These are phyloP conservation scores for Coleophora flavipennella DNA, from an alignment of 2,888 invertebrate species.

Conservation along the genomic window DNA sequence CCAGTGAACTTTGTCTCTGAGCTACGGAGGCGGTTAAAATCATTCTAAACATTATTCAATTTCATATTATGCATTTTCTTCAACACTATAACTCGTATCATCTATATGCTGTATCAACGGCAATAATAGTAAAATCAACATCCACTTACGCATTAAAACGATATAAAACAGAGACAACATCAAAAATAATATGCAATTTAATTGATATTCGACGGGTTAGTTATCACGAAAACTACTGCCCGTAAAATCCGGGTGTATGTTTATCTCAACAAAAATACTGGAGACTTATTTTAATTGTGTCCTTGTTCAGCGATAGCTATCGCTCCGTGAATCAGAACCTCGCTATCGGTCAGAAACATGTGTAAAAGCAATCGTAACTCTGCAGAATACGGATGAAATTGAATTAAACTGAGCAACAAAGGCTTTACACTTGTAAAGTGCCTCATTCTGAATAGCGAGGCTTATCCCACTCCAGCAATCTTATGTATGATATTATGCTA, in stretches of 20 bases:
- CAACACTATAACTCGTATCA: too few species aligned
- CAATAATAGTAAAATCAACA: slow-evolving; percentile 3
- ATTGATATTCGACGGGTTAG: slow-evolving; percentile 9
- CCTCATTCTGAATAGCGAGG: slow-evolving; percentile 47
- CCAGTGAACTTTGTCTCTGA: too few species aligned
- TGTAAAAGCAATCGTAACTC: slow-evolving; percentile 37
- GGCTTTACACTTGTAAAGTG: slow-evolving; percentile 37
- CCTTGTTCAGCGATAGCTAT: slow-evolving; percentile 55
- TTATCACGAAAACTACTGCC: slow-evolving; percentile 14
- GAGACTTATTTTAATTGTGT: slow-evolving; percentile 56
- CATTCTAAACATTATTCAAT: too few species aligned
- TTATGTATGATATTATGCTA: slow-evolving; percentile 55
- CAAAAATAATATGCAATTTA: slow-evolving; percentile 3
- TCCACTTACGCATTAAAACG: slow-evolving; percentile 7
- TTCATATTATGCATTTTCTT: too few species aligned
- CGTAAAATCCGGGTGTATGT: slow-evolving; percentile 9
- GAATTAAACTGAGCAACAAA: slow-evolving; percentile 32
- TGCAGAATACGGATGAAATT: slow-evolving; percentile 36
- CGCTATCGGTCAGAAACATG: slow-evolving; percentile 33
- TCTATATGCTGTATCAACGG: neutral
- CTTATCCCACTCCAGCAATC: slow-evolving; percentile 53
- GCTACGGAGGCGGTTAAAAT: too few species aligned
- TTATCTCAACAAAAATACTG: slow-evolving; percentile 16
- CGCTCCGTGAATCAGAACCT: slow-evolving; percentile 57
- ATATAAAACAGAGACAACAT: slow-evolving; percentile 6